Percentiles rank a stretch among this genome's conserved stretches.
Conservation (phyloP, 1,140 invertebrate genomes). For the Tribolium castaneum region DNA sequence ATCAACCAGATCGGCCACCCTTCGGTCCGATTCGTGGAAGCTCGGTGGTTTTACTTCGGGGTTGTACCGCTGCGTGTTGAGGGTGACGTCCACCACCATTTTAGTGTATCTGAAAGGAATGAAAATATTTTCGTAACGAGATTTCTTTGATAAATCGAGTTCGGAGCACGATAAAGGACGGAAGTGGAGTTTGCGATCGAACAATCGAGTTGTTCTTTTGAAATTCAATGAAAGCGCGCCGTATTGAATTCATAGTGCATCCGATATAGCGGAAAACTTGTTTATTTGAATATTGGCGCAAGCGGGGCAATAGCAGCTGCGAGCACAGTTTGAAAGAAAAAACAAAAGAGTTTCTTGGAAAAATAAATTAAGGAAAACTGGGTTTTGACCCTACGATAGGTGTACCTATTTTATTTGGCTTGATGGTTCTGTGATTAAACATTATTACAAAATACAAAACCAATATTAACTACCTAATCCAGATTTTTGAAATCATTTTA, state of each 20-base stretch:
- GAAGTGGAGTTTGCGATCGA: neutral
- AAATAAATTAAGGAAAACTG: neutral
- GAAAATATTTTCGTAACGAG: neutral
- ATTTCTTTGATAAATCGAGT: neutral
- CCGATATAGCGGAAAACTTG: neutral
- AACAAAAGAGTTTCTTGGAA: neutral
- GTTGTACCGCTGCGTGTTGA: constrained; percentile 74
- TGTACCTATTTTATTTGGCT: no score
- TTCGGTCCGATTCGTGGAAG: constrained; percentile 66
- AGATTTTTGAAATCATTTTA: no score
- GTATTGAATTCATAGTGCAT: constrained; percentile 25
- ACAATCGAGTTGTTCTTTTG: constrained; percentile 29
- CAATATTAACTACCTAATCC: no score
- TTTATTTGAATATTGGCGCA: constrained; percentile 18
- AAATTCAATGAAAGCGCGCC: constrained; percentile 19
- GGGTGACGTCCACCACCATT: constrained; percentile 71
- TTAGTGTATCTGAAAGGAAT: constrained; percentile 71
- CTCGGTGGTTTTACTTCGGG: constrained; percentile 70
- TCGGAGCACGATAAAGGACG: neutral
- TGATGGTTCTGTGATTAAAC: no score
- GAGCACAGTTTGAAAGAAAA: neutral
- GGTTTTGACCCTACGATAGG: no score
- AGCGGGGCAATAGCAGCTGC: neutral
- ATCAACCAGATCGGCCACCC: constrained; percentile 71
- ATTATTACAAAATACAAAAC: no score